A percentile compares a stretch with the other conserved stretches of the same genome.
These are phyloP conservation scores for Euplexia lucipara DNA, from an alignment of 2,888 invertebrate species.

Conservation along the genomic window DNA sequence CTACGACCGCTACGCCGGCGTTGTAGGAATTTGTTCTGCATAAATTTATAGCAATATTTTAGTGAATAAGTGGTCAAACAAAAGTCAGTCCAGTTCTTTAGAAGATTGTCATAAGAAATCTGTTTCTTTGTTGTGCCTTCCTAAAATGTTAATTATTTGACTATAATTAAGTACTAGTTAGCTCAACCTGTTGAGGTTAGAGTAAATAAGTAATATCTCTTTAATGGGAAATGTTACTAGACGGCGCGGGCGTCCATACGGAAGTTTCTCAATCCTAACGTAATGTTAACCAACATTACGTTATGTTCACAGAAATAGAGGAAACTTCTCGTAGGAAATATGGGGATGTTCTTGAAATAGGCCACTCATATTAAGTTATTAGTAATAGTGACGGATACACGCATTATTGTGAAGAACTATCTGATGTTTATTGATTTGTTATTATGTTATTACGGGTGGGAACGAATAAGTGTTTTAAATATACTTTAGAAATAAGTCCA, in stretches of 20 bases:
- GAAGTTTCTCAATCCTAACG: conserved; percentile 72
- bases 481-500: neutral
- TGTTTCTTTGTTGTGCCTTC: too few relatives aligned
- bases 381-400: too few relatives aligned
- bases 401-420: neutral
- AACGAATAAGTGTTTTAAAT: too few relatives aligned
- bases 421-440: neutral
- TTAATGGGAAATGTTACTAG: conserved; percentile 67
- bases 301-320: conserved; percentile 69
- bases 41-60: neutral
- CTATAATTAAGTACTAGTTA: neutral
- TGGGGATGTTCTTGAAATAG: conserved; percentile 24
- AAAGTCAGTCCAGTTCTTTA: too few relatives aligned
- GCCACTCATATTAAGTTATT: neutral
- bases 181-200: neutral
- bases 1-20: conserved; percentile 9
- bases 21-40: neutral
- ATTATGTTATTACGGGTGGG: too few relatives aligned
- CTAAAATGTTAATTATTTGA: neutral
- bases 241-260: conserved; percentile 68
- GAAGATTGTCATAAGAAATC: neutral
- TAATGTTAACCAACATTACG: conserved; percentile 73
- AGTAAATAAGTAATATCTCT: neutral
- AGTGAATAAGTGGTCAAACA: neutral
- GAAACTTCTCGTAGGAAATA: conserved; percentile 53